Conservation (phyloP, 2,888 invertebrate genomes). For the Cynaeus angustus region DNA sequence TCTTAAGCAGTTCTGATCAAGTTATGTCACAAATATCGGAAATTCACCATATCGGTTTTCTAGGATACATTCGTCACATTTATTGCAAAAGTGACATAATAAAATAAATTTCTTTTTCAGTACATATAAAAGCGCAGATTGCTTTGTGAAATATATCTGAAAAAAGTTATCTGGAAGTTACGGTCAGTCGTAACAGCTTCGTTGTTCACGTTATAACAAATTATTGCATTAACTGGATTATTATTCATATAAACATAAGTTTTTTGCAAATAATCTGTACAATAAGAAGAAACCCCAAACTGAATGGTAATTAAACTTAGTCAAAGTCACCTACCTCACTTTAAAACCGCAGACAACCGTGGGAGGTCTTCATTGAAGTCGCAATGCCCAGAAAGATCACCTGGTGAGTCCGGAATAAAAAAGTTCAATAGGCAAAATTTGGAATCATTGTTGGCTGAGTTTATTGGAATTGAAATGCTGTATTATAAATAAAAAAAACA, state of each 20-base stretch:
- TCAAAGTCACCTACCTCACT: background rate
- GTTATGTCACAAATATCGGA: no score
- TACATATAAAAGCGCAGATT: no score
- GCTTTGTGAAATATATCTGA: no score
- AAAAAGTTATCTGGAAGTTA: no score
- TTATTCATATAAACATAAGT: background rate
- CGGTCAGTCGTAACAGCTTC: no score
- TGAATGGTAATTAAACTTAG: conserved; percentile 1
- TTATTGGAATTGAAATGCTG: background rate
- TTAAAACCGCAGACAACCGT: conserved; percentile 1
- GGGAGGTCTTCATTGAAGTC: conserved; percentile 2
- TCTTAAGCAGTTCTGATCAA: no score
- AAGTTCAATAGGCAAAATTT: background rate
- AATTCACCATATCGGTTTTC: no score
- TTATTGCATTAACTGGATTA: no score
- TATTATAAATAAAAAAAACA: background rate
- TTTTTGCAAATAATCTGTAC: background rate
- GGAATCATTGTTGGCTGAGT: background rate
- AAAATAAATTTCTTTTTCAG: no score
- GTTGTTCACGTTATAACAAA: no score
- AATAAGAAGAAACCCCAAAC: background rate
- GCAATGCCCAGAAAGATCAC: background rate
- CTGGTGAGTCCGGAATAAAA: background rate
- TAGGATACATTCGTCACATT: no score
- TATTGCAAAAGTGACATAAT: no score